Conservation (phyloP, 2,888 invertebrate genomes). For the Drosophila macrospina region DNA sequence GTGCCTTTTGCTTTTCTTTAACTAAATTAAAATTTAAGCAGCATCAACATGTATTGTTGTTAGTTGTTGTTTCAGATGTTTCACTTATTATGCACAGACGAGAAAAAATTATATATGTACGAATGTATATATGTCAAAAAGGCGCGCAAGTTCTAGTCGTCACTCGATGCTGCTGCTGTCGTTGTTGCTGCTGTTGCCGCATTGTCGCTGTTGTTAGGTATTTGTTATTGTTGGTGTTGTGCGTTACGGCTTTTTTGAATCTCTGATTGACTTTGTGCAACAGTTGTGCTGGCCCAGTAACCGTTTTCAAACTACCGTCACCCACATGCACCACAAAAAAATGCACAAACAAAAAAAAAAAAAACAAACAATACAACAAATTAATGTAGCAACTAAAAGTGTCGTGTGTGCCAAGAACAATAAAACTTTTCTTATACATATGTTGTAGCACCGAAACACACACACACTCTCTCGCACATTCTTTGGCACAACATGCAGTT, state of each 20-base stretch:
- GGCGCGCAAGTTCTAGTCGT: constrained; percentile 45
- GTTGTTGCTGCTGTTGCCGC: constrained; percentile 4
- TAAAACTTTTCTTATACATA: constrained; percentile 1
- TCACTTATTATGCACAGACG: constrained; percentile 29
- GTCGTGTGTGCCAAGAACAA: constrained; percentile 7
- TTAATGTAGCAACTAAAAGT: background rate
- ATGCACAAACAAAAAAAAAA: constrained; percentile 20
- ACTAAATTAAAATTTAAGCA: constrained; percentile 47
- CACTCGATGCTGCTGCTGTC: constrained; percentile 1
- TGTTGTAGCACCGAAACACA: constrained; percentile 14
- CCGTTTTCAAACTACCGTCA: background rate
- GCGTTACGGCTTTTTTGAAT: background rate
- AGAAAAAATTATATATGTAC: background rate
- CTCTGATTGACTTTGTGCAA: constrained; percentile 45
- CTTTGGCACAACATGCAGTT: constrained; percentile 2
- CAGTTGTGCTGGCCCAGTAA: constrained; percentile 48
- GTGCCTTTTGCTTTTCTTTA: constrained; percentile 37
- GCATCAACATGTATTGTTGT: constrained; percentile 45
- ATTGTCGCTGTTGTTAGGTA: background rate
- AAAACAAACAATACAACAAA: constrained; percentile 14
- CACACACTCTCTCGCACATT: constrained; percentile 16
- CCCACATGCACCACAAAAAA: constrained; percentile 13
- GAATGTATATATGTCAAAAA: constrained; percentile 20
- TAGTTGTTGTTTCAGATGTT: constrained; percentile 16
- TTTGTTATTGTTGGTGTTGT: background rate